Percentiles rank a stretch among this genome's conserved stretches.
These are phyloP conservation scores for Cheilosia vernalis DNA, from an alignment of 2,888 invertebrate genomes.

Conservation along the genomic window DNA sequence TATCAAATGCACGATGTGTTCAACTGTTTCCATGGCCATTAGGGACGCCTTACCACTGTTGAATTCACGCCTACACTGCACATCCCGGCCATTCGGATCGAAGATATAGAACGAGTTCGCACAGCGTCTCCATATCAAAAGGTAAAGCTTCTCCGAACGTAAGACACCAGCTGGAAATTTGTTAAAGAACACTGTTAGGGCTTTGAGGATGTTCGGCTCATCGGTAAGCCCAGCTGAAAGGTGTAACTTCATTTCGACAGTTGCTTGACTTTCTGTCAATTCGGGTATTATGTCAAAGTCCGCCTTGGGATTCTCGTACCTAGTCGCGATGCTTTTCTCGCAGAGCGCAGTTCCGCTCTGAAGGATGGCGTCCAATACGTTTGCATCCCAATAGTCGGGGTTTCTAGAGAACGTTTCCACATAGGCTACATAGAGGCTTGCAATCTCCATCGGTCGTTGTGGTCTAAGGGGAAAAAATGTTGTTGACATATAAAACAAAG, in stretches of 20 bases:
- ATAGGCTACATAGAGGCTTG: slow-evolving; percentile 80
- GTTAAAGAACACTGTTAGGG: slow-evolving; percentile 79
- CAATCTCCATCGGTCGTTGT: slow-evolving; percentile 79
- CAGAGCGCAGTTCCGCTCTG: slow-evolving; percentile 77
- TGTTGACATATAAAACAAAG: not conserved
- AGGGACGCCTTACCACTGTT: slow-evolving; percentile 85
- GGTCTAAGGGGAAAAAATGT: slow-evolving; percentile 69
- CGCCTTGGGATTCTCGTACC: slow-evolving; percentile 77
- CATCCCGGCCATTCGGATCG: slow-evolving; percentile 84
- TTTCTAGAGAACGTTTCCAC: slow-evolving; percentile 80
- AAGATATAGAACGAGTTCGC: slow-evolving; percentile 86
- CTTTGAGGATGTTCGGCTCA: slow-evolving; percentile 80
- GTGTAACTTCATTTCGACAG: slow-evolving; percentile 78
- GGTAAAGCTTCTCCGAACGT: slow-evolving; percentile 77
- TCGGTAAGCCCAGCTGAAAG: slow-evolving; percentile 78
- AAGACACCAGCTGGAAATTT: slow-evolving; percentile 79
- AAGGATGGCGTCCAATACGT: slow-evolving; percentile 79
- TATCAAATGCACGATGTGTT: slow-evolving; percentile 81
- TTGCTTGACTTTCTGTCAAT: slow-evolving; percentile 78
- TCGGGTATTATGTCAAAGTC: slow-evolving; percentile 81
- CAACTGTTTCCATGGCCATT: slow-evolving; percentile 78
- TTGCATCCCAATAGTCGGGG: slow-evolving; percentile 80
- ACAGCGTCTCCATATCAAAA: slow-evolving; percentile 84
- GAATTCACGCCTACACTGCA: slow-evolving; percentile 78
- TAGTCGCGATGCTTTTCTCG: slow-evolving; percentile 75